These are phyloP conservation scores for Scelioninae gen. 1 DNA, from an alignment of 2,888 invertebrate genomes.

Conservation along the genomic window DNA sequence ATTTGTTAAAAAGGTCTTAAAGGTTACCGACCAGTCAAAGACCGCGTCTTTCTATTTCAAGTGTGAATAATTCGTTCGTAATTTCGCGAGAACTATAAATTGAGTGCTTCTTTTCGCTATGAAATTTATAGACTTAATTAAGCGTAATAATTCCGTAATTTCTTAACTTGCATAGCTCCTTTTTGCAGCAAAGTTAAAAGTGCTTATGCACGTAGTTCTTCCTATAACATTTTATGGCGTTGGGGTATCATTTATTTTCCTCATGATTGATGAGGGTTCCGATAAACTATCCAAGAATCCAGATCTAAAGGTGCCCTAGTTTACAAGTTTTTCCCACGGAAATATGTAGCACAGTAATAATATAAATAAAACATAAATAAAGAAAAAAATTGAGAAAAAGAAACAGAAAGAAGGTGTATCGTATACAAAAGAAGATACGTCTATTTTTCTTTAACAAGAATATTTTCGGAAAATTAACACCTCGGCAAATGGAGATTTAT, in stretches of 20 bases:
- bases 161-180: slow-evolving; percentile 31
- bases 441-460: slow-evolving; percentile 16
- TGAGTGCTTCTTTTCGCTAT: slow-evolving; percentile 39
- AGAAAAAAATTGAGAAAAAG: background rate
- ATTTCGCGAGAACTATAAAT: slow-evolving; percentile 46
- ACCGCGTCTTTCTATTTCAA: slow-evolving; percentile 34
- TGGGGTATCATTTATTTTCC: slow-evolving; percentile 55
- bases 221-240: slow-evolving; percentile 46
- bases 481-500: slow-evolving; percentile 39
- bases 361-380: slow-evolving; percentile 31
- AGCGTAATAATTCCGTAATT: slow-evolving; percentile 59
- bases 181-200: slow-evolving; percentile 45
- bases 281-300: slow-evolving; percentile 50
- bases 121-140: slow-evolving; percentile 61
- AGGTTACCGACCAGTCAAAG: slow-evolving; percentile 8
- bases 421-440: no score
- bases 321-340: slow-evolving; percentile 44
- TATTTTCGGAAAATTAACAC: slow-evolving; percentile 41
- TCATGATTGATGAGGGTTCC: slow-evolving; percentile 60
- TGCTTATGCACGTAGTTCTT: slow-evolving; percentile 56
- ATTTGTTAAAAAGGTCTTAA: slow-evolving; percentile 47
- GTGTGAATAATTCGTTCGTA: slow-evolving; percentile 52
- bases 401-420: background rate
- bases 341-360: slow-evolving; percentile 33
- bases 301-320: slow-evolving; percentile 46